Conservation (phyloP, 2,888 invertebrate genomes). For the Lamellibrachia satsuma region DNA sequence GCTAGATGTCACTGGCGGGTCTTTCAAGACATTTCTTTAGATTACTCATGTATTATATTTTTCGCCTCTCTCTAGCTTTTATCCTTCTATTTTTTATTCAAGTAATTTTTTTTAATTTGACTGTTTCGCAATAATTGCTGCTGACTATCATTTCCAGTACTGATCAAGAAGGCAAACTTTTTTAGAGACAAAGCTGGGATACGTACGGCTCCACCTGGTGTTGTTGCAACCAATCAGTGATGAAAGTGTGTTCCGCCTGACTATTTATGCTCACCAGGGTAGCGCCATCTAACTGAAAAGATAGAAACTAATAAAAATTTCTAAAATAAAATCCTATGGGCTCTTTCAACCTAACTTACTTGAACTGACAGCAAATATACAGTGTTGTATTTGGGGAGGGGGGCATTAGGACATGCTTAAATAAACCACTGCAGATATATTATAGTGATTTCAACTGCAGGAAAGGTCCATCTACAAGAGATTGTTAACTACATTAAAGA, state of each 20-base stretch:
- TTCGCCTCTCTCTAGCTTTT: background rate
- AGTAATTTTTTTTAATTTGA: background rate
- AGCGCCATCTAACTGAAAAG: slow-evolving; percentile 67
- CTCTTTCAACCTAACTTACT: background rate
- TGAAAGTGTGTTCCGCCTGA: slow-evolving; percentile 86
- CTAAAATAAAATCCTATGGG: background rate
- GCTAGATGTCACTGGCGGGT: background rate
- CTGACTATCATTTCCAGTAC: too few species aligned
- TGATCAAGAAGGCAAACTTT: background rate
- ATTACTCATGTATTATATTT: too few species aligned
- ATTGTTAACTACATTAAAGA: too few species aligned
- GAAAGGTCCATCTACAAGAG: too few species aligned
- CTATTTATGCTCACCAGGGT: slow-evolving; percentile 80
- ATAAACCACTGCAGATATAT: too few species aligned
- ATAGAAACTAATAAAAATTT: background rate
- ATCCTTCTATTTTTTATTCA: background rate
- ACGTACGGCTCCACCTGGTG: slow-evolving; percentile 74
- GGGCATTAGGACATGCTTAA: too few species aligned
- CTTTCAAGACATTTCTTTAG: too few species aligned
- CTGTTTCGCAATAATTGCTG: too few species aligned
- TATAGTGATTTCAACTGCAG: too few species aligned
- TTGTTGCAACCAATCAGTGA: slow-evolving; percentile 81
- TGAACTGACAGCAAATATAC: background rate
- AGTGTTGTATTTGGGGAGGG: too few species aligned
- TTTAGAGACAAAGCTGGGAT: background rate